Conservation (phyloP, 92 coral and sea anemone species). For the Parazoanthus atlanticus region DNA sequence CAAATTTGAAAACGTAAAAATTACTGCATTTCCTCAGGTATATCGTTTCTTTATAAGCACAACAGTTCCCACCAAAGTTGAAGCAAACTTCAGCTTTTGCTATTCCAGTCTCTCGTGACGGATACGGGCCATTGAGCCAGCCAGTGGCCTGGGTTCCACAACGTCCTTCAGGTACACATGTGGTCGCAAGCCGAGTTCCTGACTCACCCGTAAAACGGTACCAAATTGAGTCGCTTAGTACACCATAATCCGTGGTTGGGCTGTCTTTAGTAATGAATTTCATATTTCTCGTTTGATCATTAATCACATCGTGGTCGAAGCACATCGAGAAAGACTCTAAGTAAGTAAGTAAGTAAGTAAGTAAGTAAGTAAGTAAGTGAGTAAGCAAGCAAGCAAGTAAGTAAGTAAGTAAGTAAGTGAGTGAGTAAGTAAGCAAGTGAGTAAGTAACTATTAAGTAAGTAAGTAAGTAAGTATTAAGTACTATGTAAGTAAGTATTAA, state of each 20-base stretch:
- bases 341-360: neutral
- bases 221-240: neutral
- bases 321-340: constrained; percentile 28
- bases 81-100: constrained; percentile 23
- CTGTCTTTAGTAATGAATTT: constrained; percentile 1
- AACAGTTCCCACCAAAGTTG: constrained; percentile 25
- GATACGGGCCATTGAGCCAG: constrained; percentile 25
- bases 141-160: constrained; percentile 37
- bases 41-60: constrained; percentile 1
- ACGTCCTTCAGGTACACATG: constrained; percentile 18
- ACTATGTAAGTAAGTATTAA: too few species aligned
- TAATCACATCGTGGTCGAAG: neutral
- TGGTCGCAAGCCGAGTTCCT: constrained; percentile 6
- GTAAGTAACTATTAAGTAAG: too few species aligned
- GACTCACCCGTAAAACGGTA: constrained; percentile 14
- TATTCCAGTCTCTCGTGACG: constrained; percentile 26
- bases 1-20: constrained; percentile 12
- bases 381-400: too few species aligned
- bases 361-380: too few species aligned
- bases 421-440: too few species aligned
- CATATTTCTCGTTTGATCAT: neutral
- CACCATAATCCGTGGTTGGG: constrained; percentile 11
- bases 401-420: too few species aligned
- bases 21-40: constrained; percentile 9
- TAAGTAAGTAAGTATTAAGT: too few species aligned